phyloP scores from a whole-genome alignment of 2,888 invertebrate genomes.

The Coleophora flavipennella region DNA sequence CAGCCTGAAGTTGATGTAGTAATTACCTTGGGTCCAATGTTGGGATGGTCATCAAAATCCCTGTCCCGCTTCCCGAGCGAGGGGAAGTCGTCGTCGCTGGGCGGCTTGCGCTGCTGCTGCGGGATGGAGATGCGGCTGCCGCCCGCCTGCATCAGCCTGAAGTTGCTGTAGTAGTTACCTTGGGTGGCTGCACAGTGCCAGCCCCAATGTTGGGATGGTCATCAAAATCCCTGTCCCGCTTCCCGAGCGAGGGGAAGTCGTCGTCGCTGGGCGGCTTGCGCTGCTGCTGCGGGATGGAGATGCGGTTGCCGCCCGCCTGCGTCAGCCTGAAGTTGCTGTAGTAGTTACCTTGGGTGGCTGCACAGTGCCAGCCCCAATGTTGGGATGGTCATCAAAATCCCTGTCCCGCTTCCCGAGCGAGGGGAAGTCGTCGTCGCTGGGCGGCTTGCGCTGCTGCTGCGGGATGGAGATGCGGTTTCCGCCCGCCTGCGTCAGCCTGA shows the following conservation, averaged over 20 bases:
- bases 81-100: conserved; percentile 34
- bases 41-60: conserved; percentile 41
- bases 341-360: conserved; percentile 58
- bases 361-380: no score
- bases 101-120: conserved; percentile 4
- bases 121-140: no score
- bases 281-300: conserved; percentile 2
- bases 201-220: conserved; percentile 61
- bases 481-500: conserved; percentile 53
- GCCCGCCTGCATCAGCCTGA: no score
- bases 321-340: no score
- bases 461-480: conserved; percentile 44
- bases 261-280: conserved; percentile 22
- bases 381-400: conserved; percentile 65
- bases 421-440: conserved; percentile 34
- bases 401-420: conserved; percentile 33
- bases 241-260: conserved; percentile 37
- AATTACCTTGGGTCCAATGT: conserved; percentile 57
- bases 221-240: no score
- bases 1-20: no score
- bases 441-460: conserved; percentile 13
- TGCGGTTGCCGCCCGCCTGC: conserved; percentile 11
- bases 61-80: conserved; percentile 36
- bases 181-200: no score
- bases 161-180: no score